Evolutionary conservation across 2,797 vertebrate species (phyloP), one percentile per base, ranked within the genome.

Genomic region (Sebastes iracundus): DNA sequence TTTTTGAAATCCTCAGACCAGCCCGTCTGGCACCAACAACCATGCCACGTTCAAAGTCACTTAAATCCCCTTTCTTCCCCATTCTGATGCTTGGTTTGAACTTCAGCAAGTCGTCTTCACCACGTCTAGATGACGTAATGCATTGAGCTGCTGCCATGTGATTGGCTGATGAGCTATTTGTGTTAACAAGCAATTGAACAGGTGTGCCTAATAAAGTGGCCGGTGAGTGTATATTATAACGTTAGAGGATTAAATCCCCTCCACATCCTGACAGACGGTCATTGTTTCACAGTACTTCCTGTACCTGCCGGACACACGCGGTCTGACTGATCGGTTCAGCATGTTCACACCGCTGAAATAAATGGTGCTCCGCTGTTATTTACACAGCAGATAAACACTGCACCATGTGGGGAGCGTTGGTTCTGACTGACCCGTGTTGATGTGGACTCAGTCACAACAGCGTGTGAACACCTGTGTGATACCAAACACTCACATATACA

Each of bases 401-500:
- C 81, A 6, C 38, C 42, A 2, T 60, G 59, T 75, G 75, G 58
- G 1, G 38, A 20, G 12, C 1, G 20, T 52, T 4, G 33, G 42
- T 9, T 65, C 68, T 46, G 58, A n/a, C 4, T 63, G 49, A 78
- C 58, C 53, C 1, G 14, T 61, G 76, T 25, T 42, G 58, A 77
- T 72, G 6, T 16, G 46, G 46, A 53, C 69, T 35, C 28, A 16
- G 10, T 72, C 72, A 33, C 32, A 77, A 69, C 20, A 7, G 18
- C 27, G 7, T 27, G 65, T 10, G 81, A 49, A 72, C 77, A 72
- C 72, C 67, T 77, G 73, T 59, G 72, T 64, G 69, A 80, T n/a
- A 25, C 5, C 23, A 0, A 35, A 67, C 80, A 25, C 23, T 22
- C 23, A 12, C 7, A n/a, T 30, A 78, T 33, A 76, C 59, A 77